phyloP scores from a whole-genome alignment of 2,113 vertebrate species.

The Atlantisia rogersi region DNA sequence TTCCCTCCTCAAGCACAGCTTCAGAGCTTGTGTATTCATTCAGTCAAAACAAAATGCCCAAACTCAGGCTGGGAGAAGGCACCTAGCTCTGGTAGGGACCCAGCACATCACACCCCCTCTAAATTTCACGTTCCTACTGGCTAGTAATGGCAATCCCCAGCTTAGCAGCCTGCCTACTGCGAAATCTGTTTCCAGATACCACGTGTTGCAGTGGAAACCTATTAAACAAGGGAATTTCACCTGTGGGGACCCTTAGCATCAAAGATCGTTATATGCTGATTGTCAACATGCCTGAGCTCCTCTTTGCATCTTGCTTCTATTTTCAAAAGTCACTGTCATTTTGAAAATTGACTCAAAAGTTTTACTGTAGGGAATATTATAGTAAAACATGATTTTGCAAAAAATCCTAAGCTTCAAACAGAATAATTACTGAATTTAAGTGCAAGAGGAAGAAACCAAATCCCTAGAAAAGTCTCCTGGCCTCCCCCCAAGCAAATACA shows the following conservation, averaged over 20 bases:
- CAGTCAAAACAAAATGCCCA: background rate
- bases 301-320: background rate
- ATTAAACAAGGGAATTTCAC: background rate
- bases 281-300: background rate
- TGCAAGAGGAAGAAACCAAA: background rate
- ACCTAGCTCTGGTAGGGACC: background rate
- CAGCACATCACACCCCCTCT: background rate
- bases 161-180: background rate
- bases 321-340: background rate
- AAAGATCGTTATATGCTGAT: accelerated
- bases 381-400: background rate
- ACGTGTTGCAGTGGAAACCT: background rate
- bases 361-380: accelerated
- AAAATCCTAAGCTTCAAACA: background rate
- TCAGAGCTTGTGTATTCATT: background rate
- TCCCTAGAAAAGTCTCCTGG: background rate
- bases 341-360: background rate
- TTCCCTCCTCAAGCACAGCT: background rate
- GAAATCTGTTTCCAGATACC: background rate
- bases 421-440: background rate
- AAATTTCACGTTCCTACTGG: background rate
- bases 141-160: background rate
- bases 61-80: background rate
- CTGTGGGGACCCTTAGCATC: background rate
- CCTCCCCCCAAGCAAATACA: background rate